phyloP scores from a whole-genome alignment of 2,888 invertebrate genomes.

The Conops quadrifasciatus region DNA sequence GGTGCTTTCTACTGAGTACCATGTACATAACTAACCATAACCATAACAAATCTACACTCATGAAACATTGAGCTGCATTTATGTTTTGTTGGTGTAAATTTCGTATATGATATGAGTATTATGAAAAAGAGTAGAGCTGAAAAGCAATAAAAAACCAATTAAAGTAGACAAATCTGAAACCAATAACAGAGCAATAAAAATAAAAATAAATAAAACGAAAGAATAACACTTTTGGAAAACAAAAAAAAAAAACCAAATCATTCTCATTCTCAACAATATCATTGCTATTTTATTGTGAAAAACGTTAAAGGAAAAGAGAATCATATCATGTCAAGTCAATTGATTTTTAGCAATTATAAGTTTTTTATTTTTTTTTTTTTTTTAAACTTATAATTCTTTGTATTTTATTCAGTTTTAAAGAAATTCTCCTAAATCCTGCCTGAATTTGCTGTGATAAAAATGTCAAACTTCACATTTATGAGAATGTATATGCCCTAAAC shows the following conservation, averaged over 20 bases:
- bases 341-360: too few relatives aligned
- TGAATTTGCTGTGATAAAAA: too few relatives aligned
- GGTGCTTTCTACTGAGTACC: slow-evolving; percentile 62
- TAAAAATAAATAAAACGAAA: not conserved
- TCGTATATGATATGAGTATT: slow-evolving; percentile 13
- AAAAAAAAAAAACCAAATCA: not conserved
- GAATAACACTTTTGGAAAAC: slow-evolving; percentile 9
- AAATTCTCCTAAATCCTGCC: too few relatives aligned
- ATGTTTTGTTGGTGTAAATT: slow-evolving; percentile 17
- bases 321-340: too few relatives aligned
- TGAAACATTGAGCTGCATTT: slow-evolving; percentile 47
- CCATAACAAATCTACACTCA: slow-evolving; percentile 53
- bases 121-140: not conserved
- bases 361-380: slow-evolving; percentile 14
- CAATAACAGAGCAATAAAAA: slow-evolving; percentile 7
- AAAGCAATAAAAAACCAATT: not conserved
- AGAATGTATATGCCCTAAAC: too few relatives aligned
- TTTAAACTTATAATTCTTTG: slow-evolving; percentile 9
- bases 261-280: too few relatives aligned
- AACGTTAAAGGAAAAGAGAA: too few relatives aligned
- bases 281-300: too few relatives aligned
- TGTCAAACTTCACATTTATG: too few relatives aligned
- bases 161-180: slow-evolving; percentile 5
- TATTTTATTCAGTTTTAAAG: too few relatives aligned
- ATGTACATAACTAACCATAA: slow-evolving; percentile 42